phyloP scores from a whole-genome alignment of 2,113 vertebrate species.

The Mastomys natalensis region DNA sequence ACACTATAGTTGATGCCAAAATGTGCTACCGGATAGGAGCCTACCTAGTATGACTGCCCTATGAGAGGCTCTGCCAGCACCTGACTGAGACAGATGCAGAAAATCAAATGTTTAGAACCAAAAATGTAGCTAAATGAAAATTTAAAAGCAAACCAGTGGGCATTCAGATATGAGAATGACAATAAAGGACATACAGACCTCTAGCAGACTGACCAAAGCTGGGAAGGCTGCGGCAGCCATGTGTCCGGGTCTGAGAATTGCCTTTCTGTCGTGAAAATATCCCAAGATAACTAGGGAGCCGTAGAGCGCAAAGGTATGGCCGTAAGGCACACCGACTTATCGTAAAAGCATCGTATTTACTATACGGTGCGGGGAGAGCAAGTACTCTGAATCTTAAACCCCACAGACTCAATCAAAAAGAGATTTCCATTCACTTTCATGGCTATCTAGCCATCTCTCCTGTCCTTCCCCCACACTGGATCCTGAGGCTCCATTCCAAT shows the following conservation, averaged over 20 bases:
- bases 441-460: too few relatives aligned
- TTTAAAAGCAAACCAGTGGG: not conserved
- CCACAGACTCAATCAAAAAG: not conserved
- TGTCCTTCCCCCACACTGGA: too few relatives aligned
- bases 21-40: too few relatives aligned
- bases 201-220: not conserved
- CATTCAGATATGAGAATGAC: not conserved
- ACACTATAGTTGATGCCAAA: too few relatives aligned
- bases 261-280: not conserved
- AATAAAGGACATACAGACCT: not conserved
- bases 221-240: too few relatives aligned
- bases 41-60: too few relatives aligned
- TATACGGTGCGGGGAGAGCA: not conserved
- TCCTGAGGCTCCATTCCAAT: too few relatives aligned
- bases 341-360: not conserved
- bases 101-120: not conserved
- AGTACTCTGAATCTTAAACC: too few relatives aligned
- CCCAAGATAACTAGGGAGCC: not conserved
- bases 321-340: not conserved
- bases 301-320: not conserved
- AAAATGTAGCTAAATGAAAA: not conserved
- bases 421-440: not conserved
- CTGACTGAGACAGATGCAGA: too few relatives aligned
- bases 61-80: too few relatives aligned
- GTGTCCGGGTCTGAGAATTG: too few relatives aligned